Base-by-base conservation (phyloP, 2,797 vertebrate genomes). In the Cheracebus regulus region DNA sequence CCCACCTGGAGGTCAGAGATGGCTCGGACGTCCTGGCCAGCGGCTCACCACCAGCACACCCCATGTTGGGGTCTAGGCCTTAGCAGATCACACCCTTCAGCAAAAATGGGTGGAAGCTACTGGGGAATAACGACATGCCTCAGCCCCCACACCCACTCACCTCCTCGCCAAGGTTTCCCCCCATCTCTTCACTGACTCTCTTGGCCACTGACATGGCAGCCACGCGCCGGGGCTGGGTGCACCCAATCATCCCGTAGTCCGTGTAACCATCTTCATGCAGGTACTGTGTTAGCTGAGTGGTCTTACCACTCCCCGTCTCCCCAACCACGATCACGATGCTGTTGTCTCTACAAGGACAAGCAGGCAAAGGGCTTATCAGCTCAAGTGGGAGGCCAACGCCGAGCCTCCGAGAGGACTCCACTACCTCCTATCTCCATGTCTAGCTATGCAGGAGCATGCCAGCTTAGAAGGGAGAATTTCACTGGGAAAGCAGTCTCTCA, bases 201-300 rank as follows among this genome's bases (percentile, higher is more conserved):
- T 99, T 99, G 96, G 99, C 99, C 84, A 99, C 99, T 0, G 99
- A 99, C 99, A 99, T 99, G 97, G 99, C 99, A 0, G 99, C 99
- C 97, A 99, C 99, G 84, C 99, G 99, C 92, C 99, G 99, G 2
- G 99, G 99, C 98, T 99, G 99, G 0, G 99, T 99, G 94, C 99
- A 99, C 39, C 99, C 99, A 1, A 99, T 99, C 99, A 99, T 99
- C 96, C 99, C 99, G 0, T 99, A 99, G 96, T 99, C 99, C 0
- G 99, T 99, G 98, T 99, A 99, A 20, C 99, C 99, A 0, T 99
- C 99, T 97, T 99, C 99, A 0, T 99, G 99, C n/a, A 99, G 99
- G 98, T 99, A 99, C 99, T 99, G 99, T 0, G 99, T 99, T 98
- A 99, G 98, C 99, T 99, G 99, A 8, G 99, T 99, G 14, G 99